Conservation (phyloP, 2,113 vertebrate genomes). For the Orientallactaga bullata region DNA sequence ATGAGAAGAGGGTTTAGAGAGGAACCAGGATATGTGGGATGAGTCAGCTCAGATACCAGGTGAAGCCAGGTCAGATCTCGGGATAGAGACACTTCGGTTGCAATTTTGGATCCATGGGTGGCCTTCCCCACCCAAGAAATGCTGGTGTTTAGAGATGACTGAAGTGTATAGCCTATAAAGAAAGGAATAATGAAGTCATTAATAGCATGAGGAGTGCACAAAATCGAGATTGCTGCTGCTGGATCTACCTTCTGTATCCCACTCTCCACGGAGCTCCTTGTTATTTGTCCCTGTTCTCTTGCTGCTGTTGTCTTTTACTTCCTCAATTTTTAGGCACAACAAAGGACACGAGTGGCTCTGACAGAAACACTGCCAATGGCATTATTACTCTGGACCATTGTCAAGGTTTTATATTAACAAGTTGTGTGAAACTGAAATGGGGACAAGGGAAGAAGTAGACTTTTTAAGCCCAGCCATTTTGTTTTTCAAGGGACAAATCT, state of each 20-base stretch:
- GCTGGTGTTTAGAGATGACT: not conserved
- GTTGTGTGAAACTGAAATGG: constrained; percentile 50
- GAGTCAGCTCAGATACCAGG: not conserved
- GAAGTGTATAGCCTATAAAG: not conserved
- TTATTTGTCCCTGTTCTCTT: not conserved
- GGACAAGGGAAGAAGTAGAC: constrained; percentile 56
- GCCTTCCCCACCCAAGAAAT: not conserved
- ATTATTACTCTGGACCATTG: not conserved
- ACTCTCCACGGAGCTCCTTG: not conserved
- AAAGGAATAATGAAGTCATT: not conserved
- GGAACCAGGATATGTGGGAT: not conserved
- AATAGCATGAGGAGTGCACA: not conserved
- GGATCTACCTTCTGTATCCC: not conserved
- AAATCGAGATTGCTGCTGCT: not conserved
- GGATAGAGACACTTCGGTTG: not conserved
- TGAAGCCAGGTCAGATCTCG: not conserved
- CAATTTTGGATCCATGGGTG: not conserved
- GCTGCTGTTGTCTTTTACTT: not conserved
- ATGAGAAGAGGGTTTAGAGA: not conserved
- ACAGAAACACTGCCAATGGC: constrained; percentile 8
- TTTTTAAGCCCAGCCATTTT: constrained; percentile 78
- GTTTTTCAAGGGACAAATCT: constrained; percentile 83
- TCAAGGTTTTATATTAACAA: constrained; percentile 47
- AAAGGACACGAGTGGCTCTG: not conserved
- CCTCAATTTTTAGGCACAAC: not conserved